Evolutionary conservation across 2,113 vertebrate genomes (phyloP).

Genomic region (Brachyhypopomus occidentalis): DNA sequence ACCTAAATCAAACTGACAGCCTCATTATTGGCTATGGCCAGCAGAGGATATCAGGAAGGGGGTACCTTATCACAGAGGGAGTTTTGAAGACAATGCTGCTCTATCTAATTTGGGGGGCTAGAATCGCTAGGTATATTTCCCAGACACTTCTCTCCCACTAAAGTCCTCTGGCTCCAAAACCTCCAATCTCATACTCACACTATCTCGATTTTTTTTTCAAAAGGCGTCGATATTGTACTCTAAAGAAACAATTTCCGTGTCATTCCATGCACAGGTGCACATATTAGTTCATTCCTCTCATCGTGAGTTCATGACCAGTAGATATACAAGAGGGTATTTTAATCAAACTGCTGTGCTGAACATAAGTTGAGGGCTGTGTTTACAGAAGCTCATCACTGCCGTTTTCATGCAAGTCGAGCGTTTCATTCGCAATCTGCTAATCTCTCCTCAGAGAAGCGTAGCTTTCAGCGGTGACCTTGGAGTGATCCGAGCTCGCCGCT

Average conservation of each 20-base stretch:
- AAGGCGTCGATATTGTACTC: no score
- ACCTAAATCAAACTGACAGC: constrained; percentile 55
- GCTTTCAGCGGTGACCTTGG: constrained; percentile 67
- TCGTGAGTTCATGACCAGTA: constrained; percentile 27
- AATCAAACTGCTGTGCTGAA: constrained; percentile 52
- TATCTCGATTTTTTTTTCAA: no score
- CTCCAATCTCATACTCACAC: no score
- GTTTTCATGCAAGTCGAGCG: constrained; percentile 19
- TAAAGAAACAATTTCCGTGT: no score
- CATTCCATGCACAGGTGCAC: no score
- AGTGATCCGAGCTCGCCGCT: constrained; percentile 54
- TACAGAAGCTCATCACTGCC: not conserved
- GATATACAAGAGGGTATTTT: constrained; percentile 72
- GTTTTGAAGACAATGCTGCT: not conserved
- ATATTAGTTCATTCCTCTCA: not conserved
- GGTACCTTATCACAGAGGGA: constrained; percentile 4
- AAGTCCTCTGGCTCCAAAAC: not conserved
- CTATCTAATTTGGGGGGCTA: not conserved
- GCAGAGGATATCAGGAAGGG: constrained; percentile 27
- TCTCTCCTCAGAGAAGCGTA: constrained; percentile 64
- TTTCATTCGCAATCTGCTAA: constrained; percentile 57
- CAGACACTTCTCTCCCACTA: not conserved
- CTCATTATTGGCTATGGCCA: constrained; percentile 51
- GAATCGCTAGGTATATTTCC: not conserved
- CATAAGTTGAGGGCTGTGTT: not conserved